Evolutionary conservation across 1,140 invertebrate species (phyloP), one percentile per base, ranked within the genome.

Genomic region (Ectropis grisescens): DNA sequence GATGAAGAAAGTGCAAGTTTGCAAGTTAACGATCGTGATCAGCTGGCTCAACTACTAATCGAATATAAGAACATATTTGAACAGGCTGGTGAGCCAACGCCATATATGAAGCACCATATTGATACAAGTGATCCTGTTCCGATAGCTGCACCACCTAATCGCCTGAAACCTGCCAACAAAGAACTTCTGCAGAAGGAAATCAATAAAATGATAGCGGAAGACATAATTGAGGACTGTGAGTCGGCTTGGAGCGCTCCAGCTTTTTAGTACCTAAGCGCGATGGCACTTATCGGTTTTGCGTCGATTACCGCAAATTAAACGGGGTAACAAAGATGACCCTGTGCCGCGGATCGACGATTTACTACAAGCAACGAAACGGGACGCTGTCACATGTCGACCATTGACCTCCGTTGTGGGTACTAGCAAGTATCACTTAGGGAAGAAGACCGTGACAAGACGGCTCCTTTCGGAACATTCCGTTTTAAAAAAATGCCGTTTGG

Each of bases 201-300:
- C 8, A n/a, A n/a, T n/a, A n/a, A n/a, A n/a, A n/a, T n/a, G n/a
- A n/a, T n/a, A n/a, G n/a, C n/a, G n/a, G n/a, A 57, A 2, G 61
- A 46, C 1, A 42, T 84, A 0, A 72, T 85, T 1, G 62, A 78
- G 43, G 70, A 74, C 0, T 69, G 69, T 3, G 47, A 53, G 0
- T 75, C 64, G 7, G 51, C 71, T 0, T 88, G 84, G 74, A 42
- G 84, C 0, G 69, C 86, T 0, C n/a, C n/a, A n/a, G n/a, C n/a
- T n/a, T n/a, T n/a, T n/a, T n/a, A n/a, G n/a, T n/a, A n/a, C n/a
- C n/a, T n/a, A n/a, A 36, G 34, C n/a, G 38, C 41, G 7, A 33
- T 1, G n/a, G n/a, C n/a, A n/a, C n/a, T n/a, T n/a, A n/a, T n/a
- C n/a, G n/a, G n/a, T n/a, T n/a, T n/a, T n/a, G n/a, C n/a, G n/a